Conservation (phyloP, 1,140 invertebrate species). For the Triops cancriformis region DNA sequence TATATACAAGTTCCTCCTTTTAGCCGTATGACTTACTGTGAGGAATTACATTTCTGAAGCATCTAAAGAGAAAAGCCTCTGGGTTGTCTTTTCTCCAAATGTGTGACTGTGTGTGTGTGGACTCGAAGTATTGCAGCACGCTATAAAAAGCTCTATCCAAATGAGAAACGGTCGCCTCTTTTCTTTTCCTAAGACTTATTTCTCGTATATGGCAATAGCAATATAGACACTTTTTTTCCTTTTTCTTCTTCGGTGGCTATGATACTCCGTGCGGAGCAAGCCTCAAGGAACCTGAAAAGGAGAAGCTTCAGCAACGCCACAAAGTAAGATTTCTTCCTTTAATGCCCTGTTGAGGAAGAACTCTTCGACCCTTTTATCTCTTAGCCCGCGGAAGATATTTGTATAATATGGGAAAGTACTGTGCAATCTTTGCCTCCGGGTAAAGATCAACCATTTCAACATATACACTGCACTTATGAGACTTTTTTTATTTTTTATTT, state of each 20-base stretch:
- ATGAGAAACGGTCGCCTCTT: not conserved
- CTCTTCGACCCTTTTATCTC: not conserved
- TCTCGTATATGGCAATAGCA: not conserved
- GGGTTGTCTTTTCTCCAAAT: not conserved
- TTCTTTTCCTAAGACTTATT: not conserved
- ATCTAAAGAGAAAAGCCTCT: not conserved
- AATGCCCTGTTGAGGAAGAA: not conserved
- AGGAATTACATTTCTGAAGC: not conserved
- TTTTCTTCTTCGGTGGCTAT: not conserved
- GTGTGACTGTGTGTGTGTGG: not conserved
- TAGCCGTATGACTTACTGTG: not conserved
- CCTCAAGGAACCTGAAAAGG: not conserved
- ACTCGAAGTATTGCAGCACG: not conserved
- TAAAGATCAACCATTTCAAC: too few relatives aligned
- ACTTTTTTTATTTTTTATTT: too few relatives aligned
- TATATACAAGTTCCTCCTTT: not conserved
- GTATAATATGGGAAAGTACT: too few relatives aligned
- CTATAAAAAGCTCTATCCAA: conserved; percentile 10
- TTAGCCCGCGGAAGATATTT: not conserved
- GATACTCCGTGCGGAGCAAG: not conserved
- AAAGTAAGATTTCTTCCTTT: not conserved
- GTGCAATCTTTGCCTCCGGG: too few relatives aligned
- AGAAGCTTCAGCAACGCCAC: not conserved
- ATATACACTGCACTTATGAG: too few relatives aligned
- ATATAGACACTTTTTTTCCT: not conserved